These are phyloP conservation scores for Lymantria dispar DNA, from an alignment of 2,888 invertebrate genomes.

Conservation along the genomic window DNA sequence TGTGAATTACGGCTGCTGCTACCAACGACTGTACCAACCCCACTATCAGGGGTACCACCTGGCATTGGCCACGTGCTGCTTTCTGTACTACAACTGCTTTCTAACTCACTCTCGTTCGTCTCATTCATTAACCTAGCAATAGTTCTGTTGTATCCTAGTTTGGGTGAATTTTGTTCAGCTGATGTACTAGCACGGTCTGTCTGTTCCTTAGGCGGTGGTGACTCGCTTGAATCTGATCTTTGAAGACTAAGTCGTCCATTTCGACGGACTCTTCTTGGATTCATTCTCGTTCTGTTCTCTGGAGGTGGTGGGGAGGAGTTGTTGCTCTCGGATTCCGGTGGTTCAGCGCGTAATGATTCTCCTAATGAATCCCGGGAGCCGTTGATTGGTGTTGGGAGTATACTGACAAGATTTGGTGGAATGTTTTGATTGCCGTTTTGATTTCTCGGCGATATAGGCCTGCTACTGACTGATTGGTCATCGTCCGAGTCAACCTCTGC, in stretches of 20 bases:
- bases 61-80: constrained; percentile 55
- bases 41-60: constrained; percentile 65
- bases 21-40: constrained; percentile 60
- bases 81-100: constrained; percentile 74
- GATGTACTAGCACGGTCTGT: constrained; percentile 46
- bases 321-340: constrained; percentile 46
- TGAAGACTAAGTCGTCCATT: constrained; percentile 56
- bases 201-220: constrained; percentile 59
- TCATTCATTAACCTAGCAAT: constrained; percentile 75
- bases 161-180: constrained; percentile 47
- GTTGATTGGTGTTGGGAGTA: constrained; percentile 83
- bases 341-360: constrained; percentile 59
- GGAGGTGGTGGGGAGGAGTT: constrained; percentile 45
- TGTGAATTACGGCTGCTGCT: constrained; percentile 55
- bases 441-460: constrained; percentile 62
- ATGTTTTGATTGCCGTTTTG: constrained; percentile 47
- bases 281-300: constrained; percentile 47
- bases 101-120: constrained; percentile 76
- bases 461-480: constrained; percentile 74
- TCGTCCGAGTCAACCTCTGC: constrained; percentile 85
- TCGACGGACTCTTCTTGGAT: constrained; percentile 48
- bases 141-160: constrained; percentile 54
- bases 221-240: constrained; percentile 68
- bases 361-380: constrained; percentile 75
- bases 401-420: constrained; percentile 76